These are phyloP conservation scores for Opisthograptis luteolata DNA, from an alignment of 2,888 invertebrate species.

Conservation along the genomic window DNA sequence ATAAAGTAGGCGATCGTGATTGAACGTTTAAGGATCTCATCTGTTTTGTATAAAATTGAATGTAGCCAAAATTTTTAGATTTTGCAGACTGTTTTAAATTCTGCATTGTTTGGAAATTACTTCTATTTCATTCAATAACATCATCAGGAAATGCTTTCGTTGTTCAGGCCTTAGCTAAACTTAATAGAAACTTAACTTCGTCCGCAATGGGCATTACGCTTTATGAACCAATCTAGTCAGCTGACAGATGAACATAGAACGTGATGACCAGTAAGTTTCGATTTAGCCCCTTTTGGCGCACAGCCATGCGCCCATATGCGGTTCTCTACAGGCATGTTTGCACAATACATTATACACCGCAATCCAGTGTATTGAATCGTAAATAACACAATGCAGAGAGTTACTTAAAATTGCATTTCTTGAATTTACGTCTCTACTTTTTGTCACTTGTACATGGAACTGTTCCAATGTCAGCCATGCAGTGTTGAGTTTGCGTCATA, in stretches of 20 bases:
- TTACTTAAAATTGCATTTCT: constrained; percentile 38
- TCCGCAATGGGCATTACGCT: constrained; percentile 32
- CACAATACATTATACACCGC: constrained; percentile 31
- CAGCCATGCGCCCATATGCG: constrained; percentile 47
- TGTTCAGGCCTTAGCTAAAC: too few relatives aligned
- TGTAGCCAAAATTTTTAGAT: too few relatives aligned
- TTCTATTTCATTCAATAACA: too few relatives aligned
- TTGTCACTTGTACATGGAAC: constrained; percentile 27
- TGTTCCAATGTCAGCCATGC: constrained; percentile 16
- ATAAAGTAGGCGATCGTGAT: constrained; percentile 28
- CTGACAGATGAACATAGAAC: constrained; percentile 46
- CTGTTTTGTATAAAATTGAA: too few relatives aligned
- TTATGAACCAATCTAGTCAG: constrained; percentile 47
- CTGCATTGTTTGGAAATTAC: too few relatives aligned
- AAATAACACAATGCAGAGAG: constrained; percentile 40
- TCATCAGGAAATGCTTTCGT: too few relatives aligned
- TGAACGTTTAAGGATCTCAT: too few relatives aligned
- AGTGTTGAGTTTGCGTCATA: constrained; percentile 1
- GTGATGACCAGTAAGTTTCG: constrained; percentile 42
- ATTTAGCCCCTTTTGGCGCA: constrained; percentile 48
- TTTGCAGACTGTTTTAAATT: too few relatives aligned
- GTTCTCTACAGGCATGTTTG: constrained; percentile 38
- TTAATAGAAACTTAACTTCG: not conserved
- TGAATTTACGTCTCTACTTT: constrained; percentile 36
- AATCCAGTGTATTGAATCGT: constrained; percentile 38